These are phyloP conservation scores for Nysson spinosus DNA, from an alignment of 2,888 invertebrate species.

Conservation along the genomic window DNA sequence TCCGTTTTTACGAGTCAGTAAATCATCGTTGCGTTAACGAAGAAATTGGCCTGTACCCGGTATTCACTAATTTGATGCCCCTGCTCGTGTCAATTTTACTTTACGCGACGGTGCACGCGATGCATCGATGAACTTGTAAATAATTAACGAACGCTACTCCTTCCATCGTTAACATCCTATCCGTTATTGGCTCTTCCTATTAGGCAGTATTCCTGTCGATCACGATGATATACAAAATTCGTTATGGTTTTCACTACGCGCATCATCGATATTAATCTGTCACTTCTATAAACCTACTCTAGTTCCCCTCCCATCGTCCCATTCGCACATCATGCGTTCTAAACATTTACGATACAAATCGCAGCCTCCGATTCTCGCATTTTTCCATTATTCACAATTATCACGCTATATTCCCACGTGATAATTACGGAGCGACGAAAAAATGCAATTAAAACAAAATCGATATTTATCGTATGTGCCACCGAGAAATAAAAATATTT, in stretches of 20 bases:
- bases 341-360: too few relatives aligned
- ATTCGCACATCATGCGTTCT: too few relatives aligned
- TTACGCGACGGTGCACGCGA: conserved; percentile 50
- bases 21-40: conserved; percentile 55
- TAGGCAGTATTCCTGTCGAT: conserved; percentile 48
- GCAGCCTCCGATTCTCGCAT: too few relatives aligned
- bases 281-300: not conserved
- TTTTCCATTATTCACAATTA: too few relatives aligned
- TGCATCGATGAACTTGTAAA: conserved; percentile 68
- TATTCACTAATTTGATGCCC: conserved; percentile 47
- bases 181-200: conserved; percentile 62
- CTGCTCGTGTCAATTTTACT: conserved; percentile 53
- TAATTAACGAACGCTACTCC: conserved; percentile 64
- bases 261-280: not conserved
- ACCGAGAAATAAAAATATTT: too few relatives aligned
- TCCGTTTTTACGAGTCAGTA: conserved; percentile 8
- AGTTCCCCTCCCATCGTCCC: too few relatives aligned
- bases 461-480: too few relatives aligned
- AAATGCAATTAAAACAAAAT: too few relatives aligned
- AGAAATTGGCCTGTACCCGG: conserved; percentile 55
- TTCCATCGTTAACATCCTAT: conserved; percentile 58
- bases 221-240: conserved; percentile 47
- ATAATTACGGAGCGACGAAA: too few relatives aligned
- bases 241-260: conserved; percentile 31
- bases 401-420: too few relatives aligned